These are phyloP conservation scores for Archegozetes longisetosus DNA, from an alignment of 1,140 invertebrate species.

Conservation along the genomic window DNA sequence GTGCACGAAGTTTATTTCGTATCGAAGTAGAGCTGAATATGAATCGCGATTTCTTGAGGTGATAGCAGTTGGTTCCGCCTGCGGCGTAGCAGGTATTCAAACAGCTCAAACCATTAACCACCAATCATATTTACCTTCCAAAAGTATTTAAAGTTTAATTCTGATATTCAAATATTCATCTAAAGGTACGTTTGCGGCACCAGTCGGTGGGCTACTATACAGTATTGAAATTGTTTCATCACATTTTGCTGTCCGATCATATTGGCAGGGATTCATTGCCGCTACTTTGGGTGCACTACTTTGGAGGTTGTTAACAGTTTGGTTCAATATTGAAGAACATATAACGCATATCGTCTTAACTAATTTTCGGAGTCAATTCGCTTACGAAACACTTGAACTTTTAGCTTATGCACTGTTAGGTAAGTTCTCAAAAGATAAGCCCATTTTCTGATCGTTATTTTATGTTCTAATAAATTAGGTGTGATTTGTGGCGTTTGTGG, in stretches of 20 bases:
- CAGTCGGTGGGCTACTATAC: slow-evolving; percentile 66
- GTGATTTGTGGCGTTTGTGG: slow-evolving; percentile 74
- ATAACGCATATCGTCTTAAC: slow-evolving; percentile 92
- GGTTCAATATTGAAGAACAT: slow-evolving; percentile 84
- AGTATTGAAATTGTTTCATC: slow-evolving; percentile 98
- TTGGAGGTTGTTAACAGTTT: slow-evolving; percentile 79
- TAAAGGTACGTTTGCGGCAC: slow-evolving; percentile 9
- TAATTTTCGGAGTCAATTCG: slow-evolving; percentile 83
- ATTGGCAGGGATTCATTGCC: slow-evolving; percentile 95
- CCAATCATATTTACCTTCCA: too few species aligned
- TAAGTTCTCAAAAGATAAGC: too few species aligned
- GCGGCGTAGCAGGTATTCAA: slow-evolving; percentile 40
- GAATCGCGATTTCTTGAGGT: slow-evolving; percentile 87
- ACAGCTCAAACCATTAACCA: too few species aligned
- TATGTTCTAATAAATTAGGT: too few species aligned
- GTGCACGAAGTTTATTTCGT: slow-evolving; percentile 70
- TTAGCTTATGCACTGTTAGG: slow-evolving; percentile 79
- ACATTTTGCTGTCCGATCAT: slow-evolving; percentile 94
- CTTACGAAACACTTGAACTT: slow-evolving; percentile 94
- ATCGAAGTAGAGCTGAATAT: slow-evolving; percentile 45
- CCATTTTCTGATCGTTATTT: too few species aligned
- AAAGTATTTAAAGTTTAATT: too few species aligned
- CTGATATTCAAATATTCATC: too few species aligned
- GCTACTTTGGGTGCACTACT: slow-evolving; percentile 90
- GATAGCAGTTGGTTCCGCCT: slow-evolving; percentile 85